Percentiles rank a stretch among this genome's conserved stretches.
phyloP scores from a whole-genome alignment of 1,140 invertebrate species.

The Mamestra configurata region DNA sequence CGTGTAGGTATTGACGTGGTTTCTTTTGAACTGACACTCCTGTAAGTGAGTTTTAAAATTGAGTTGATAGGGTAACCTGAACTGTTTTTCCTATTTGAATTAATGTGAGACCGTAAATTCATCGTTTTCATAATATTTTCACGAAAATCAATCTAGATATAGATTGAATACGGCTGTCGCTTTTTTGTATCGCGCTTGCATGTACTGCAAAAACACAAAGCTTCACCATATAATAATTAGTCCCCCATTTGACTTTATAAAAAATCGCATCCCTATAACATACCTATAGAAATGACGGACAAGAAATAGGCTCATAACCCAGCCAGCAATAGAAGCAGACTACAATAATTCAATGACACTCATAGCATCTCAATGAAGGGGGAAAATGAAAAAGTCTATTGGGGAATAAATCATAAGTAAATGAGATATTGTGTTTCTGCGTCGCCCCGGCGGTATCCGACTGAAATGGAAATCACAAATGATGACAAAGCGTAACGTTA shows the following conservation, averaged over 20 bases:
- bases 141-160: too few species aligned
- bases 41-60: background rate
- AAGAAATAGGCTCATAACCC: slow-evolving; percentile 26
- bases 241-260: background rate
- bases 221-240: too few species aligned
- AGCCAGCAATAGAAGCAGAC: slow-evolving; percentile 28
- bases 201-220: too few species aligned
- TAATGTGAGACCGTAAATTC: too few species aligned
- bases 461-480: slow-evolving; percentile 70
- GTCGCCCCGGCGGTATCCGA: slow-evolving; percentile 65
- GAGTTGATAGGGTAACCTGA: too few species aligned
- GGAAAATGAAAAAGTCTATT: slow-evolving; percentile 71
- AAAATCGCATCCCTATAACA: background rate
- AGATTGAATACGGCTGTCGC: too few species aligned
- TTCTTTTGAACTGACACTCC: background rate
- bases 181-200: too few species aligned
- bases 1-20: background rate
- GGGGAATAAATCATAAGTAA: slow-evolving; percentile 78
- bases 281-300: background rate
- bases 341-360: slow-evolving; percentile 53
- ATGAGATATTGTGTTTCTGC: slow-evolving; percentile 76
- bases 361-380: slow-evolving; percentile 52
- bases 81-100: too few species aligned
- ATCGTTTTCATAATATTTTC: too few species aligned
- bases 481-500: slow-evolving; percentile 73